A percentile compares a stretch with the other conserved stretches of the same genome.
Evolutionary conservation across 2,888 invertebrate species (phyloP).

Genomic region (Galeruca laticollis): DNA sequence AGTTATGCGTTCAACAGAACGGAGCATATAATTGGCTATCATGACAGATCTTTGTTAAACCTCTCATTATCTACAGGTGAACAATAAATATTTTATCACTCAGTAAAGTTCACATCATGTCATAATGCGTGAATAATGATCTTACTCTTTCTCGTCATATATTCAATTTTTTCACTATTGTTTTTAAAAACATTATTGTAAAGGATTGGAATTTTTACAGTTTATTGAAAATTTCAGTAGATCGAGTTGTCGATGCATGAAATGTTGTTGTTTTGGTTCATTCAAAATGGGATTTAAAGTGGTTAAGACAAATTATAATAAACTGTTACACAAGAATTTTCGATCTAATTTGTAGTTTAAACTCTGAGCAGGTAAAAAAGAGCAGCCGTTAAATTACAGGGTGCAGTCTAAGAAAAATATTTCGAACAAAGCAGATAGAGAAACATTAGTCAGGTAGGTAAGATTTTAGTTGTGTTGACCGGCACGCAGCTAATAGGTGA

Average conservation of each 20-base stretch:
- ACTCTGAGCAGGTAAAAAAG: conserved; percentile 25
- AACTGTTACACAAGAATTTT: conserved; percentile 28
- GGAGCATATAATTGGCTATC: no score
- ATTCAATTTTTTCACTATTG: neutral
- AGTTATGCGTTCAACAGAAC: no score
- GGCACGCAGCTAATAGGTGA: neutral
- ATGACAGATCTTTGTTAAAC: no score
- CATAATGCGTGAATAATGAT: no score
- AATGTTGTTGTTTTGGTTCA: neutral
- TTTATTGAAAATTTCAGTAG: neutral
- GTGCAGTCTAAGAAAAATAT: conserved; percentile 19
- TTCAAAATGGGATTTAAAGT: conserved; percentile 17
- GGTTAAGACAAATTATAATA: conserved; percentile 14
- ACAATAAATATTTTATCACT: no score
- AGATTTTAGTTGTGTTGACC: neutral
- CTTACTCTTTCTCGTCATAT: no score
- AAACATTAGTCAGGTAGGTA: conserved; percentile 29
- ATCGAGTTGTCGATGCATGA: neutral
- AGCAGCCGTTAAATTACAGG: conserved; percentile 29
- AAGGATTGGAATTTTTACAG: neutral
- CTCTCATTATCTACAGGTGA: no score
- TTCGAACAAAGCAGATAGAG: conserved; percentile 19
- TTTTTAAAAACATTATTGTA: neutral
- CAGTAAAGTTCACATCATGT: no score
- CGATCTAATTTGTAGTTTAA: conserved; percentile 26